Percentiles rank a stretch among this genome's conserved stretches.
phyloP scores from a whole-genome alignment of 1,140 invertebrate genomes.

The Homalodisca vitripennis region DNA sequence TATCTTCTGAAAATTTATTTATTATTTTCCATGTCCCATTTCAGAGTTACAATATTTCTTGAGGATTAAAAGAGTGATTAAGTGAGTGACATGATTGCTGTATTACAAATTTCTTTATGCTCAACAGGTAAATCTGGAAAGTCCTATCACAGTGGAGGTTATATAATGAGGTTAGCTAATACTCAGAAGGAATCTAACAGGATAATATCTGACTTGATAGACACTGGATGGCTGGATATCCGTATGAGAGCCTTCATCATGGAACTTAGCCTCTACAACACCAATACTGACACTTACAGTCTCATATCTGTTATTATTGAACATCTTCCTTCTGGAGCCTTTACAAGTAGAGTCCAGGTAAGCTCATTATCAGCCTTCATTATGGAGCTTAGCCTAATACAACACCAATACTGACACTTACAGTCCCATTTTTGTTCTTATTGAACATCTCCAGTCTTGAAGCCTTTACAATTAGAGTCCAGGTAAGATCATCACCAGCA shows the following conservation, averaged over 20 bases:
- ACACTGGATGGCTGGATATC: background rate
- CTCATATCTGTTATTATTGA: background rate
- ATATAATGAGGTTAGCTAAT: background rate
- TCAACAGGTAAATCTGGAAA: too few relatives aligned
- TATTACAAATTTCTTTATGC: too few relatives aligned
- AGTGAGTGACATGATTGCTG: too few relatives aligned
- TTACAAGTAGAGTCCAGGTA: background rate
- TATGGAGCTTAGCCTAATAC: background rate
- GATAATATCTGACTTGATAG: background rate
- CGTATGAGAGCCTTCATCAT: constrained; percentile 10
- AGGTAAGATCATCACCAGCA: too few relatives aligned
- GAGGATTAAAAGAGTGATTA: too few relatives aligned
- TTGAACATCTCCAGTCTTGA: background rate
- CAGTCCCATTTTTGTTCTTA: background rate
- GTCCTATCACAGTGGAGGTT: constrained; percentile 1
- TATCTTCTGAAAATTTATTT: too few relatives aligned
- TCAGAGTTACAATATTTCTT: too few relatives aligned
- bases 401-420: constrained; percentile 5
- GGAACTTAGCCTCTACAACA: background rate
- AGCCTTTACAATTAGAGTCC: too few relatives aligned
- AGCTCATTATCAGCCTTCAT: too few relatives aligned
- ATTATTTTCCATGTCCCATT: too few relatives aligned
- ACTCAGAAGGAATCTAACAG: background rate
- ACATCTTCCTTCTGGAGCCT: constrained; percentile 1
- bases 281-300: constrained; percentile 1